A percentile compares a stretch with the other conserved stretches of the same genome.
Conservation (phyloP, 2,888 invertebrate genomes). For the Hirtodrosophila trivittata region DNA sequence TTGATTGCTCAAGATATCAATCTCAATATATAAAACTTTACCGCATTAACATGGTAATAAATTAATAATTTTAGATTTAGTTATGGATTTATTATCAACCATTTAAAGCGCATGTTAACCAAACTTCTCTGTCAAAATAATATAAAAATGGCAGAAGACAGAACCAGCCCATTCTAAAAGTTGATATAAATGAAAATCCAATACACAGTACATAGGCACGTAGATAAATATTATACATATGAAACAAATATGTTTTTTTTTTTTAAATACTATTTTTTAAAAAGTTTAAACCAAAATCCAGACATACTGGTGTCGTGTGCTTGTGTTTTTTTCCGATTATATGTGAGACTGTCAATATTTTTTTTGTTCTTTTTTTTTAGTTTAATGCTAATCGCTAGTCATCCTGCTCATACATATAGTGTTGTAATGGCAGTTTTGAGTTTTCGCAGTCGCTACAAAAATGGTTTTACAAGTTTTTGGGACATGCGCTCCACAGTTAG, state of each 20-base stretch:
- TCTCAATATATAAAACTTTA: too few species aligned
- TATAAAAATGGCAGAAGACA: conserved; percentile 48
- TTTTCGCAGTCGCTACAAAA: conserved; percentile 41
- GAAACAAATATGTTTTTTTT: conserved; percentile 26
- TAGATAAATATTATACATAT: conserved; percentile 43
- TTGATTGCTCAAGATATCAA: too few species aligned
- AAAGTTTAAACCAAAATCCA: conserved; percentile 51
- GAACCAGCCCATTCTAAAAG: conserved; percentile 25
- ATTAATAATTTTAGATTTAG: too few species aligned
- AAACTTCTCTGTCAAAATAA: conserved; percentile 16
- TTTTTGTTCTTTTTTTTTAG: conserved; percentile 70
- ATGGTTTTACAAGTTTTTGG: conserved; percentile 38
- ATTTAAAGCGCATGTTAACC: conserved; percentile 18
- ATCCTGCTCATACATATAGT: conserved; percentile 74
- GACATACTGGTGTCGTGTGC: conserved; percentile 25
- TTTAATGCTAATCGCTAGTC: conserved; percentile 78
- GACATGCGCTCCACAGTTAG: conserved; percentile 63
- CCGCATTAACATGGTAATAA: too few species aligned
- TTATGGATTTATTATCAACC: conserved; percentile 4
- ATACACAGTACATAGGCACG: conserved; percentile 44
- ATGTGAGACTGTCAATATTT: conserved; percentile 70
- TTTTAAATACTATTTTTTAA: conserved; percentile 45
- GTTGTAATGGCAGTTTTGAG: conserved; percentile 74
- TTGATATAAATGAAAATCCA: conserved; percentile 41
- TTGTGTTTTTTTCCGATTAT: conserved; percentile 54